phyloP scores from a whole-genome alignment of 2,888 invertebrate genomes.

The Aphidius colemani region DNA sequence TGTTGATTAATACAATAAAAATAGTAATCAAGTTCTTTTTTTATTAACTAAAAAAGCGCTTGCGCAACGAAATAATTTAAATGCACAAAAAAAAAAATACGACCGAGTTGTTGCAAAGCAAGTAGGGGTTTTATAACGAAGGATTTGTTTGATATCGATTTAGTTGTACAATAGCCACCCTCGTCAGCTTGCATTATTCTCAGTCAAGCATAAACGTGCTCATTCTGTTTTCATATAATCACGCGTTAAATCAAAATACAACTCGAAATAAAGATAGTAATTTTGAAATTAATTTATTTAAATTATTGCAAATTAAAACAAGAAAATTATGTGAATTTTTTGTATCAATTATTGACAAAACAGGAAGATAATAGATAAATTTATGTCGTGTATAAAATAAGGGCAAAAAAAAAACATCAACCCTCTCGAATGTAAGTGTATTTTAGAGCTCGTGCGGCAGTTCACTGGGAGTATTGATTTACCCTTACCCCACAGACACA shows the following conservation, averaged over 20 bases:
- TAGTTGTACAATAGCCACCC: constrained; percentile 54
- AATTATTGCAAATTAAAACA: constrained; percentile 10
- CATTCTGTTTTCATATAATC: constrained; percentile 1
- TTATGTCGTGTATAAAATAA: constrained; percentile 5
- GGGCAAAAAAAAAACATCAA: constrained; percentile 18
- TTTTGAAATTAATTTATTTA: neutral
- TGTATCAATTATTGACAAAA: constrained; percentile 10
- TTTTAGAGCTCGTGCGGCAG: constrained; percentile 23
- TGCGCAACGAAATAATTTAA: neutral
- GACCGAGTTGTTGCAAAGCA: neutral
- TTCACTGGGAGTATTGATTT: constrained; percentile 35
- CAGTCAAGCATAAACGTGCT: constrained; percentile 10
- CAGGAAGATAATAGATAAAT: neutral
- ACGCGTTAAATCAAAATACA: neutral
- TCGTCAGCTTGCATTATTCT: constrained; percentile 35
- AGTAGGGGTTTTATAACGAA: constrained; percentile 4
- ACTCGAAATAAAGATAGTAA: neutral
- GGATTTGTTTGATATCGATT: constrained; percentile 46
- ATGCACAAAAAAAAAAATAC: no score
- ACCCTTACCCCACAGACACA: constrained; percentile 20
- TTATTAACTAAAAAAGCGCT: neutral
- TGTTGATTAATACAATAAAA: no score
- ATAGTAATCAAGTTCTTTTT: no score
- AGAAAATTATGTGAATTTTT: neutral
- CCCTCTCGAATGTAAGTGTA: constrained; percentile 21